Conservation (phyloP, 2,797 vertebrate genomes). For the Scolopax bukidnonensis region DNA sequence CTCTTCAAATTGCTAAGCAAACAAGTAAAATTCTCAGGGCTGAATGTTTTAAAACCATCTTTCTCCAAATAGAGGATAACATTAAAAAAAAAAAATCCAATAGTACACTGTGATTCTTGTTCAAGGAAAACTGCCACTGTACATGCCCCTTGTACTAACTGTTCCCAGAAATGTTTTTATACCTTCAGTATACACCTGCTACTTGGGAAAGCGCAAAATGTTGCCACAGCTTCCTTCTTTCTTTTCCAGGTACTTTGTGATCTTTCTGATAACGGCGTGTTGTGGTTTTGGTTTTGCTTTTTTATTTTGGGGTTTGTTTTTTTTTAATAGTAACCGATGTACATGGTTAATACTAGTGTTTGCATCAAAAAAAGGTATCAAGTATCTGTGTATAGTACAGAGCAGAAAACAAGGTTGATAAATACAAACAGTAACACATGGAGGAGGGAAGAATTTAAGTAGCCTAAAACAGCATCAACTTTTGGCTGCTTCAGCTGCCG, state of each 20-base stretch:
- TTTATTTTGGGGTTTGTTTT: neutral
- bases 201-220: neutral
- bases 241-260: neutral
- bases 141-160: neutral
- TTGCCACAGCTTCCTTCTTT: neutral
- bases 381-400: neutral
- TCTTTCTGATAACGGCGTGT: neutral
- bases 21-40: neutral
- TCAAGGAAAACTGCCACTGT: neutral
- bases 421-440: neutral
- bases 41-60: neutral
- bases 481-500: neutral
- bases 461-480: neutral
- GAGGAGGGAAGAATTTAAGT: fast-evolving
- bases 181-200: neutral
- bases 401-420: neutral
- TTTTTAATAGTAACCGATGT: neutral
- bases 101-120: neutral
- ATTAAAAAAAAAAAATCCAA: neutral
- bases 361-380: neutral
- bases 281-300: neutral
- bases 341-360: neutral
- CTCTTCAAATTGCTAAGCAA: neutral
- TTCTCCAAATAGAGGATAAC: neutral
- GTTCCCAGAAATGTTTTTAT: constrained; percentile 4